Evolutionary conservation across 1,140 invertebrate genomes (phyloP), one percentile per base, ranked within the genome.

Genomic region (Acromyrmex charruanus): DNA sequence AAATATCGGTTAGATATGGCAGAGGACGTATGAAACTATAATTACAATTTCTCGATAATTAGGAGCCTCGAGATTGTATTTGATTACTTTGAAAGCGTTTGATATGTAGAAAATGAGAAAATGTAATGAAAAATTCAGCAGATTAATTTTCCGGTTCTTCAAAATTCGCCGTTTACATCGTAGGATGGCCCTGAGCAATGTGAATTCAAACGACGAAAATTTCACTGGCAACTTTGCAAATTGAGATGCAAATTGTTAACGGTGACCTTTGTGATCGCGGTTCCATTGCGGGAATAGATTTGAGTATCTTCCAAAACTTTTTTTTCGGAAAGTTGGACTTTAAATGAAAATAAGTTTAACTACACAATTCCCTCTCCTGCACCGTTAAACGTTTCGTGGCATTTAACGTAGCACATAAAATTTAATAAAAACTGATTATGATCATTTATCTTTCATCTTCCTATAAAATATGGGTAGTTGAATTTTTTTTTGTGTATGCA

Each of bases 161-260:
- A 49, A 77, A 65, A 65, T 44, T 77, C 58, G 18, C 39, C 35
- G 35, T 4, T 63, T 10, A 44, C 16, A n/a, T 18, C n/a, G 28
- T 6, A 31, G 14, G 3, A 58, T 31, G 1, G 51, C 35, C 21
- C 16, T 25, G 51, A 14, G 31, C 44, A 28, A 28, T 28, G 59
- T 44, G 59, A 79, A 79, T 66, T 66, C 44, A 79, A 79, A 79
- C 18, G 35, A 21, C 35, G 31, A 53, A 55, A 71, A 81, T 81
- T 69, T 81, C 5, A 21, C 21, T 18, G 35, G 66, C 21, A 71
- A 58, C 79, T 71, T 72, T 3, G 16, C 55, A 81, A 81, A 71
- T 81, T 53, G 49, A 55, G 51, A 81, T 81, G 79, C 66, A 81
- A 44, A 71, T 58, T 71, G n/a, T 21, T 61, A 55, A 58, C 59